Evolutionary conservation across 53 echinoderm and acorn worm species (phyloP).

Genomic region (Paelopatides confundens): DNA sequence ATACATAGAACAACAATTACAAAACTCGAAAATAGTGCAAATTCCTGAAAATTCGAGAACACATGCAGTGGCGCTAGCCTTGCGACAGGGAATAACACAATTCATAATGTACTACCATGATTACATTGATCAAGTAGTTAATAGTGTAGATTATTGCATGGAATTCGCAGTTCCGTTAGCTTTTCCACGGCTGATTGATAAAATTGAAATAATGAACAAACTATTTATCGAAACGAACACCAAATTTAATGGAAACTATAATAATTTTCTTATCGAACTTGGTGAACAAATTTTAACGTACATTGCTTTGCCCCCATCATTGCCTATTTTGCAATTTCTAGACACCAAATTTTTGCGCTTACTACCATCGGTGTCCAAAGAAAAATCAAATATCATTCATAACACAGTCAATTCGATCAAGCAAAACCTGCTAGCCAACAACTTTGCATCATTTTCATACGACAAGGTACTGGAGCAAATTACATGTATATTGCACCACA

Average conservation of each 20-base stretch:
- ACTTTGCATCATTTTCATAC: background rate
- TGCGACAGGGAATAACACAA: background rate
- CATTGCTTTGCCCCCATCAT: background rate
- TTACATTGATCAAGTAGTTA: background rate
- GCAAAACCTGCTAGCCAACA: background rate
- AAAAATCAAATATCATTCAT: background rate
- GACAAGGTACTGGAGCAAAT: background rate
- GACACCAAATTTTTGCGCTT: background rate
- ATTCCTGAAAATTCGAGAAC: too few species aligned
- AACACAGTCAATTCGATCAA: background rate
- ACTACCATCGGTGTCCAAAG: background rate
- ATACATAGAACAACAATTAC: background rate
- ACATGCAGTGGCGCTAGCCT: background rate
- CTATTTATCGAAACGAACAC: background rate
- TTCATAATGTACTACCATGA: background rate
- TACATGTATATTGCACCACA: background rate
- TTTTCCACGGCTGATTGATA: background rate
- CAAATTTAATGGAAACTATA: background rate
- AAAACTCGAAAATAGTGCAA: background rate
- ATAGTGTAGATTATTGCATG: background rate
- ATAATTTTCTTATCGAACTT: background rate
- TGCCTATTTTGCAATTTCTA: background rate
- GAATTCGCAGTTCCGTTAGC: background rate
- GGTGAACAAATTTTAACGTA: background rate
- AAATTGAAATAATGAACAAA: background rate